These are phyloP conservation scores for Paragorgia papillata DNA, from an alignment of 92 coral and sea anemone genomes.

Conservation along the genomic window DNA sequence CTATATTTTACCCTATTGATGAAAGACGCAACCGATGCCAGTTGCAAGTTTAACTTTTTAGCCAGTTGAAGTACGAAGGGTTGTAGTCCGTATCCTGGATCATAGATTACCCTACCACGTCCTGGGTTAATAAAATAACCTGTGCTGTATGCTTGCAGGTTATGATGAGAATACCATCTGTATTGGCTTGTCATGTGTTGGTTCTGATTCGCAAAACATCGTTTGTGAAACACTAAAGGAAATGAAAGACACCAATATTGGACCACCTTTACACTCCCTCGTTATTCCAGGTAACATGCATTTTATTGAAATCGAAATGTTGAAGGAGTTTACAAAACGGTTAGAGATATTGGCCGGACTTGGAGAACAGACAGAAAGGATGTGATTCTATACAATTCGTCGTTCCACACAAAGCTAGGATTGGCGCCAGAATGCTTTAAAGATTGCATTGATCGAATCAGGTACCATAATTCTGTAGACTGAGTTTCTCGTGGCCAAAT, in stretches of 20 bases:
- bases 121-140: too few relatives aligned
- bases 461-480: too few relatives aligned
- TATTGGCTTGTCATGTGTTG: constrained; percentile 94
- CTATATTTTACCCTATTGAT: too few relatives aligned
- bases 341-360: constrained; percentile 1
- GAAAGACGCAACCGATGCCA: too few relatives aligned
- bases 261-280: constrained; percentile 90
- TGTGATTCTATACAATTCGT: not conserved
- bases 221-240: constrained; percentile 83
- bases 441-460: too few relatives aligned
- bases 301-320: constrained; percentile 90
- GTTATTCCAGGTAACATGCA: constrained; percentile 93
- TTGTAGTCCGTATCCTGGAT: too few relatives aligned
- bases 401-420: too few relatives aligned
- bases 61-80: too few relatives aligned
- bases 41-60: too few relatives aligned
- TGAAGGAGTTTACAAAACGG: constrained; percentile 65
- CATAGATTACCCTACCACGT: too few relatives aligned
- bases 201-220: constrained; percentile 80
- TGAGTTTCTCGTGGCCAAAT: too few relatives aligned
- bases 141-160: constrained; percentile 41
- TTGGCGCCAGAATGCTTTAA: too few relatives aligned
- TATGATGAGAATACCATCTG: constrained; percentile 73
- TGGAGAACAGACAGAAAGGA: not conserved
- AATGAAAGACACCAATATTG: constrained; percentile 71